Evolutionary conservation across 2,888 invertebrate species (phyloP).

Genomic region (Bombylius discolor): DNA sequence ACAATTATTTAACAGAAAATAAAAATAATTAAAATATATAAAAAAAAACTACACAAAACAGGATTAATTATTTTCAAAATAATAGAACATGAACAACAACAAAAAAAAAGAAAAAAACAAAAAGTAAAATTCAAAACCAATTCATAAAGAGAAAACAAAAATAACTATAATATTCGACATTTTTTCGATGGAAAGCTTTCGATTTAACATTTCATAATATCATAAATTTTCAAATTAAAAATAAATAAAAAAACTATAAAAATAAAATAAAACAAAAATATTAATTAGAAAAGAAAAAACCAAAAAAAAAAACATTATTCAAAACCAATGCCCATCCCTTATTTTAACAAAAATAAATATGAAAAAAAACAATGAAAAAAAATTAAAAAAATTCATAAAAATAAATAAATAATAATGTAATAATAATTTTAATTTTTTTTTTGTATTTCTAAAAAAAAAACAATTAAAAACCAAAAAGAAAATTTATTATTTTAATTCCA

Average conservation of each 20-base stretch:
- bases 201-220: neutral
- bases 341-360: neutral
- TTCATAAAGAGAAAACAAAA: neutral
- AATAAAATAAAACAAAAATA: neutral
- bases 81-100: neutral
- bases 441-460: neutral
- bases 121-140: neutral
- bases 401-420: neutral
- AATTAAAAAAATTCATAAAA: neutral
- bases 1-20: too few species aligned
- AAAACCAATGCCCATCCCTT: too few species aligned
- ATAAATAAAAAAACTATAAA: too few species aligned
- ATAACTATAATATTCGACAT: neutral
- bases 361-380: neutral
- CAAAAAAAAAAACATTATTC: too few species aligned
- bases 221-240: too few species aligned
- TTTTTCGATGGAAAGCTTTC: conserved; percentile 11
- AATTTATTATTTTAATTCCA: neutral
- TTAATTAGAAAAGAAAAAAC: too few species aligned
- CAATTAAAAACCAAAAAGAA: neutral
- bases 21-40: too few species aligned
- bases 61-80: too few species aligned
- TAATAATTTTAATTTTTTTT: neutral
- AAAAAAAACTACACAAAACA: too few species aligned
- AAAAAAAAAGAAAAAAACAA: neutral